These are phyloP conservation scores for Allophyes oxyacanthae DNA, from an alignment of 2,888 invertebrate genomes.

Conservation along the genomic window DNA sequence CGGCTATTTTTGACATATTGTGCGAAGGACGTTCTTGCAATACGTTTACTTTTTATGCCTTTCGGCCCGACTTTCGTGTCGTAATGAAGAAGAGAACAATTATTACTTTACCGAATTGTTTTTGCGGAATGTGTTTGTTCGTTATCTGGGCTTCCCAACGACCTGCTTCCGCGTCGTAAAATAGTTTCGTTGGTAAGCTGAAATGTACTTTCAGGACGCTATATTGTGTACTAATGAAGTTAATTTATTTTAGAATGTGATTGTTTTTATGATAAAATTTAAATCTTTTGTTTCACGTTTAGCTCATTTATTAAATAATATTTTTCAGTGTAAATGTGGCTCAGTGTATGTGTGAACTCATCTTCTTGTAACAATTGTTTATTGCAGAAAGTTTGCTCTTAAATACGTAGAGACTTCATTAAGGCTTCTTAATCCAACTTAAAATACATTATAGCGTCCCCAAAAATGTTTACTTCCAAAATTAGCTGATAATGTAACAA, in stretches of 20 bases:
- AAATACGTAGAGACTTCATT: too few species aligned
- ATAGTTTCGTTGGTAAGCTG: conserved; percentile 33
- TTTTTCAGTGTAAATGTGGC: too few species aligned
- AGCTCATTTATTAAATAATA: too few species aligned
- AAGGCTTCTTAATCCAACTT: conserved; percentile 5
- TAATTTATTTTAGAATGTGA: too few species aligned
- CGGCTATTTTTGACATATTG: conserved; percentile 72
- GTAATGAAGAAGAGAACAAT: conserved; percentile 53
- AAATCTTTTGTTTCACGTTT: too few species aligned
- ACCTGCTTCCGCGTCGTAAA: conserved; percentile 36
- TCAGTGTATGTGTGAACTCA: too few species aligned
- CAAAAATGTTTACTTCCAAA: conserved; percentile 38
- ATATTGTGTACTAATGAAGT: too few species aligned
- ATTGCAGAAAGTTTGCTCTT: background rate
- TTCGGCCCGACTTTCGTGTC: conserved; percentile 30
- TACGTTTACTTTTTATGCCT: conserved; percentile 50
- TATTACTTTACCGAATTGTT: conserved; percentile 50
- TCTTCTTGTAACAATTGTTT: background rate
- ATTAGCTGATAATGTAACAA: conserved; percentile 60
- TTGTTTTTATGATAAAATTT: too few species aligned
- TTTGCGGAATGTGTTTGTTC: conserved; percentile 38
- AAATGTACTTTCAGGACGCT: conserved; percentile 10
- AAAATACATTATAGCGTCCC: conserved; percentile 1
- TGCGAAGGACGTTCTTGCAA: conserved; percentile 52
- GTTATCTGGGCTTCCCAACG: conserved; percentile 37